Conservation (phyloP, 2,797 vertebrate genomes). For the Eptatretus atami region DNA sequence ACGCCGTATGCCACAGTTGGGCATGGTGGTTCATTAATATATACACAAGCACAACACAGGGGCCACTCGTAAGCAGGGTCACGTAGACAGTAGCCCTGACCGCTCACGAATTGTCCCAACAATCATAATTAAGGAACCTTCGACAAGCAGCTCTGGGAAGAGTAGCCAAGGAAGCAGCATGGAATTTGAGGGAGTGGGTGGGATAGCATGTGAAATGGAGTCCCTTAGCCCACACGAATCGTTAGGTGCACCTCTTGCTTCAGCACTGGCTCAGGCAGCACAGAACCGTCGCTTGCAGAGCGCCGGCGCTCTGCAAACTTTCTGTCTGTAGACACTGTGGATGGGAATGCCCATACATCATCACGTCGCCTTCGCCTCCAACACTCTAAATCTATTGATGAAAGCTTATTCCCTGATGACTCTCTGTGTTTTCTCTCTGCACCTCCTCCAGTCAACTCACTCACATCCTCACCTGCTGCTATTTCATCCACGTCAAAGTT, state of each 20-base stretch:
- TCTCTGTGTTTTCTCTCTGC: neutral
- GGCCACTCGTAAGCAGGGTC: conserved; percentile 85
- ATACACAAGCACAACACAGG: conserved; percentile 82
- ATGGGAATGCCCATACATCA: conserved; percentile 29
- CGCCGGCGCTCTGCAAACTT: conserved; percentile 89
- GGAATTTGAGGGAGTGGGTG: conserved; percentile 20
- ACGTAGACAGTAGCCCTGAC: conserved; percentile 76
- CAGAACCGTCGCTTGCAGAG: conserved; percentile 62
- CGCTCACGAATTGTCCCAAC: conserved; percentile 58
- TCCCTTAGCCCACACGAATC: conserved; percentile 14
- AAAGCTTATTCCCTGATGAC: conserved; percentile 35
- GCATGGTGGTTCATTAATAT: conserved; percentile 60
- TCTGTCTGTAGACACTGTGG: conserved; percentile 81
- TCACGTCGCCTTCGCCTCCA: conserved; percentile 34
- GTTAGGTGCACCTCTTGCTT: conserved; percentile 40
- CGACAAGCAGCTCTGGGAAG: conserved; percentile 64
- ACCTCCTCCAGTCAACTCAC: no score
- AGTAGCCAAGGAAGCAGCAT: conserved; percentile 77
- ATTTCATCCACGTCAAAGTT: no score
- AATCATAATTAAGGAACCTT: conserved; percentile 67
- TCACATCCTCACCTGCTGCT: no score
- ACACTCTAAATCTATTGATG: conserved; percentile 75
- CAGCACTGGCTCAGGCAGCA: conserved; percentile 44
- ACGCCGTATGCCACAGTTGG: conserved; percentile 76
- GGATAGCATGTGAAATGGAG: neutral